Percentiles rank a stretch among this genome's conserved stretches.
These are phyloP conservation scores for Agrypnus murinus DNA, from an alignment of 2,888 invertebrate species.

Conservation along the genomic window DNA sequence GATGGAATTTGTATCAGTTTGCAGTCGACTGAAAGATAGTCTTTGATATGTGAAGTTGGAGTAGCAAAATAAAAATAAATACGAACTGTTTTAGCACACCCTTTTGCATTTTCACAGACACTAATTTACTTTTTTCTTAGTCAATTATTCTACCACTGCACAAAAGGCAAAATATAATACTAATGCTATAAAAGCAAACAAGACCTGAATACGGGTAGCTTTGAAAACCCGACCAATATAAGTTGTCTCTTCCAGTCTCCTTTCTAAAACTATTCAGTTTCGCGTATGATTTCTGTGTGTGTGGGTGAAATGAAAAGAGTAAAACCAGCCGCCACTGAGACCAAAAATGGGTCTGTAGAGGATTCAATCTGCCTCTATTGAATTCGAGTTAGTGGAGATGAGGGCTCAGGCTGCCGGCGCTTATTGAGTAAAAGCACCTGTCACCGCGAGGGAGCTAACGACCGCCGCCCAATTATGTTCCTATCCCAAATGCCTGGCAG, in stretches of 20 bases:
- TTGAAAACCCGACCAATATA: background rate
- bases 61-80: no score
- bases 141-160: no score
- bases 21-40: background rate
- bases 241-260: slow-evolving; percentile 12
- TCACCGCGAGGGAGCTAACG: slow-evolving; percentile 53
- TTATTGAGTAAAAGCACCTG: slow-evolving; percentile 57
- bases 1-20: background rate
- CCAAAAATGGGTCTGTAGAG: slow-evolving; percentile 46
- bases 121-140: no score
- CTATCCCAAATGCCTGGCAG: slow-evolving; percentile 17
- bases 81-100: no score
- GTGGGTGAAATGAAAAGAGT: slow-evolving; percentile 42
- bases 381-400: slow-evolving; percentile 57
- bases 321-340: slow-evolving; percentile 36
- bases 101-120: no score
- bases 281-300: slow-evolving; percentile 33
- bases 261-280: slow-evolving; percentile 20
- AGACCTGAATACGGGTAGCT: background rate
- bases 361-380: slow-evolving; percentile 57
- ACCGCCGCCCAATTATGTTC: slow-evolving; percentile 49
- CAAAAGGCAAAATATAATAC: no score
- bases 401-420: slow-evolving; percentile 56
- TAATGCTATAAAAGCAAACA: slow-evolving; percentile 17
- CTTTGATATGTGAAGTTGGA: no score